phyloP scores from a whole-genome alignment of 2,113 vertebrate genomes.

The Coptodon rendalli region DNA sequence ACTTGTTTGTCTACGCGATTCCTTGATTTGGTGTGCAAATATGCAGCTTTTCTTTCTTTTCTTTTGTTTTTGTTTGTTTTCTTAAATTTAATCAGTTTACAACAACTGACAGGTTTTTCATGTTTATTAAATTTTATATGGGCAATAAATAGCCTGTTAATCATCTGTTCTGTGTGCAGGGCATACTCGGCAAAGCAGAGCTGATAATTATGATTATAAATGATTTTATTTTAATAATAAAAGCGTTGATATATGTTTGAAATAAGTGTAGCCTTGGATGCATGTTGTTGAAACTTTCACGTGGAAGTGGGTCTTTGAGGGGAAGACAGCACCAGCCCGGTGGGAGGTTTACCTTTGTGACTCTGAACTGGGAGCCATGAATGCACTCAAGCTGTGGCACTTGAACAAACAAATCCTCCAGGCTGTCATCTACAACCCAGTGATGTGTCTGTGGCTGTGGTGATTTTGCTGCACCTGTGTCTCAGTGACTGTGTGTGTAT shows the following conservation, averaged over 20 bases:
- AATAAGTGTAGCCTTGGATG: not conserved
- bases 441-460: not conserved
- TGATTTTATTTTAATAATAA: not conserved
- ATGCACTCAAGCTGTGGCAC: constrained; percentile 26
- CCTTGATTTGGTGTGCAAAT: not conserved
- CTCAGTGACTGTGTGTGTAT: not conserved
- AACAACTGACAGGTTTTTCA: not conserved
- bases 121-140: not conserved
- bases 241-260: not conserved
- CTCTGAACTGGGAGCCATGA: not conserved
- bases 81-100: not conserved
- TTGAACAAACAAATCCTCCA: not conserved
- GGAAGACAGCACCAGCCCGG: not conserved
- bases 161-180: not conserved
- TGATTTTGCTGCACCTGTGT: constrained; percentile 17
- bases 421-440: not conserved
- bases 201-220: not conserved
- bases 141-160: not conserved
- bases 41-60: not conserved
- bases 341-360: not conserved
- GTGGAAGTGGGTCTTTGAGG: not conserved
- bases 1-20: accelerated
- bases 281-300: not conserved
- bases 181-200: not conserved
- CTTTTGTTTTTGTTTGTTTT: not conserved